phyloP scores from a whole-genome alignment of 2,888 invertebrate species.

The Tiphia femorata region DNA sequence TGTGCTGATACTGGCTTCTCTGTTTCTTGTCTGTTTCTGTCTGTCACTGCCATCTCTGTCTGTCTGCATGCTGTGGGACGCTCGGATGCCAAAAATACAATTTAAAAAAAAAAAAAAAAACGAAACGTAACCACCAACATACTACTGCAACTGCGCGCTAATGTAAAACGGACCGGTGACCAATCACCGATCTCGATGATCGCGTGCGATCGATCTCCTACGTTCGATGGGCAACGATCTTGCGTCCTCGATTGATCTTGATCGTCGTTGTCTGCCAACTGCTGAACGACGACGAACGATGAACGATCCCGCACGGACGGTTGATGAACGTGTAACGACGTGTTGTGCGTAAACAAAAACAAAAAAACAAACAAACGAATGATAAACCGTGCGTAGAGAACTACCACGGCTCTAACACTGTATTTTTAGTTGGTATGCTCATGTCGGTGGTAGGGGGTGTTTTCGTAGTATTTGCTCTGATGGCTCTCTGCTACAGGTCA shows the following conservation, averaged over 20 bases:
- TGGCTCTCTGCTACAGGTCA: slow-evolving; percentile 99
- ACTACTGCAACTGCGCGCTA: slow-evolving; percentile 40
- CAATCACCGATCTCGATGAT: neutral
- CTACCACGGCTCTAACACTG: slow-evolving; percentile 97
- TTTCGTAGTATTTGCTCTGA: slow-evolving; percentile 98
- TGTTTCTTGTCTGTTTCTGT: slow-evolving; percentile 72
- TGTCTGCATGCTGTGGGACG: slow-evolving; percentile 73
- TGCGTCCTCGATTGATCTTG: slow-evolving; percentile 15
- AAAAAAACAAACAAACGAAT: too few species aligned
- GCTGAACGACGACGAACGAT: neutral
- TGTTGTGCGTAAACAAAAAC: neutral
- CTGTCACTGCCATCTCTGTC: slow-evolving; percentile 73
- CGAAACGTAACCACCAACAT: slow-evolving; percentile 41
- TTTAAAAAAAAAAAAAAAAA: slow-evolving; percentile 27
- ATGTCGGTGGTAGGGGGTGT: slow-evolving; percentile 99
- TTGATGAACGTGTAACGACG: slow-evolving; percentile 3
- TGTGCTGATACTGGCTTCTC: slow-evolving; percentile 70
- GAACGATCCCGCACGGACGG: too few species aligned
- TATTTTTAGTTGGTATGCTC: slow-evolving; percentile 97
- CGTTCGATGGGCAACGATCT: too few species aligned
- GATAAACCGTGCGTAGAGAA: slow-evolving; percentile 80
- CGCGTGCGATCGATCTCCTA: too few species aligned
- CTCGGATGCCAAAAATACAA: slow-evolving; percentile 57
- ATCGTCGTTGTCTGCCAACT: neutral
- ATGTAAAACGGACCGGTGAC: neutral